Percentiles rank a stretch among this genome's conserved stretches.
phyloP scores from a whole-genome alignment of 1,140 invertebrate species.

The Drosophila oshimai region DNA sequence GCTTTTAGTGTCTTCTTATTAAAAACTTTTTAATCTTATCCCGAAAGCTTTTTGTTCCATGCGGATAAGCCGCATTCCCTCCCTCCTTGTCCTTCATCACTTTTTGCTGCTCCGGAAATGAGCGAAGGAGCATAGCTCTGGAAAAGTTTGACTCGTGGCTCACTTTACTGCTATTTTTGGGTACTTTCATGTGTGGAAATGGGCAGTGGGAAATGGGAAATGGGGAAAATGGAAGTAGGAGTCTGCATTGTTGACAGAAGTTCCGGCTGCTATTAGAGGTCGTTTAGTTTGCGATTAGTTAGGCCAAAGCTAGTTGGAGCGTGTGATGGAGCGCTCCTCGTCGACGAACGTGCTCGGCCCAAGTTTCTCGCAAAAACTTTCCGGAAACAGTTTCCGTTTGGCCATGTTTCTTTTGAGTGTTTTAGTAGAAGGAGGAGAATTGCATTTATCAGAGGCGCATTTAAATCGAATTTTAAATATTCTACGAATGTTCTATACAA shows the following conservation, averaged over 20 bases:
- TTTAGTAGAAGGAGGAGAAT: neutral
- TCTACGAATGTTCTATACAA: conserved; percentile 9
- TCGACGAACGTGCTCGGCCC: conserved; percentile 25
- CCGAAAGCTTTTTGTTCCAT: conserved; percentile 51
- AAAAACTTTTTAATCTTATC: conserved; percentile 78
- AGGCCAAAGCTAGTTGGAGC: conserved; percentile 58
- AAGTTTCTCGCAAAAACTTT: conserved; percentile 39
- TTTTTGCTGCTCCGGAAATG: conserved; percentile 48
- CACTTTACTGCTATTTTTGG: conserved; percentile 19
- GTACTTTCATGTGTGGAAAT: conserved; percentile 24
- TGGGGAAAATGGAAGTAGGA: conserved; percentile 7
- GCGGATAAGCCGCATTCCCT: conserved; percentile 44
- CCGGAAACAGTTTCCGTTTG: conserved; percentile 28
- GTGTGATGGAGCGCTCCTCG: conserved; percentile 39
- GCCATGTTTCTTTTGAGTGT: conserved; percentile 18
- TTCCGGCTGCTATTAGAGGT: conserved; percentile 72
- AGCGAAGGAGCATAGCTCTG: conserved; percentile 41
- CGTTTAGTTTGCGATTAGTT: conserved; percentile 79
- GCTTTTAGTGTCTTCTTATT: conserved; percentile 80
- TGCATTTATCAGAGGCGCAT: conserved; percentile 13
- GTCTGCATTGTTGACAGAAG: conserved; percentile 78
- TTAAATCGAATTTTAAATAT: conserved; percentile 24
- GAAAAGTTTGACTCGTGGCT: conserved; percentile 56
- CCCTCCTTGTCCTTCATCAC: neutral
- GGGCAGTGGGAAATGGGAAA: neutral